Base-by-base conservation (phyloP, 2,113 vertebrate species). In the Bombycilla garrulus region DNA sequence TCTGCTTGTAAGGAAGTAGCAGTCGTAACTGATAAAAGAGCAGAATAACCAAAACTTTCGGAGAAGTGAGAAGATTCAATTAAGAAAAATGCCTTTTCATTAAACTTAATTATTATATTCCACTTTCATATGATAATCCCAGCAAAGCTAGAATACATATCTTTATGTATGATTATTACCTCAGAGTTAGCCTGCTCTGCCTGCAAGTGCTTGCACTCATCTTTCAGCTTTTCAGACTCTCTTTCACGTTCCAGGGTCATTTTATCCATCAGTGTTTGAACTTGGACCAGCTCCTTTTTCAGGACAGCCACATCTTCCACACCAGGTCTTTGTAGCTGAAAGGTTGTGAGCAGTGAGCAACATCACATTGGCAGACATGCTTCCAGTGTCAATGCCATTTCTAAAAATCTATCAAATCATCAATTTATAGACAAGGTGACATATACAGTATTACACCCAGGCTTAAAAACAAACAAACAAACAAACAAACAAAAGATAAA, bases 251-350 rank as follows among this genome's bases (percentile, higher is more conserved):
- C 99, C 45, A 99, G 98, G 2, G 99, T 99, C 98, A 99, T 99
- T 80, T 93, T 98, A 97, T 99, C 99, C 99, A 99, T 99, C 90
- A 99, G 93, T 0, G 98, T 99, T 97, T 99, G 99, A 94, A 99
- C 99, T 89, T 99, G 99, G 45, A 99, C 98, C 88, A 99, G 97
- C 95, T 99, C 99, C 97, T 98, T 99, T 97, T 99, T 98, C 87
- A 99, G 96, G 48, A 99, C 99, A 19, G 99, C 98, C 90, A 99
- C 99, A 88, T 99, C 99, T 97, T 99, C 99, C 94, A 99, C 97
- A 61, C 99, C 99, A 58, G 99, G 99, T 69, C 99, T 98, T 97
- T 99, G 99, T 61, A 99, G 98, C 99, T 99, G 95, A 76, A 81
- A 97, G 93, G 48, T 9, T 85, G 15, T 3, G 25, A 85, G 28